These are phyloP conservation scores for Falco rusticolus DNA, from an alignment of 2,797 vertebrate genomes.

Conservation along the genomic window DNA sequence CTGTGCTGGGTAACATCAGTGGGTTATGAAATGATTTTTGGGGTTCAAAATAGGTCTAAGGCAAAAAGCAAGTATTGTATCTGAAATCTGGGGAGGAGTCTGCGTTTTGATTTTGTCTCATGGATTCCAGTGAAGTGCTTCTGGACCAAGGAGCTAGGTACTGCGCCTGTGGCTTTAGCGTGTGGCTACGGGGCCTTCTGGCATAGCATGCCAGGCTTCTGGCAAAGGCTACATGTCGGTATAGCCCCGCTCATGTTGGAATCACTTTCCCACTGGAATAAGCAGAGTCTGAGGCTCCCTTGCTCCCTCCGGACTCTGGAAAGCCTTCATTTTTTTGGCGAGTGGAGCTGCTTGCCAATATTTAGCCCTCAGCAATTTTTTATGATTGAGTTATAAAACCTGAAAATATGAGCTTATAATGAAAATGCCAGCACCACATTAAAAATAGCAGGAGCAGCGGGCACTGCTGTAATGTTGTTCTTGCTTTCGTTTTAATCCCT, in stretches of 20 bases:
- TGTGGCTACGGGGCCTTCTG: background rate
- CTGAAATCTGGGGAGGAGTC: background rate
- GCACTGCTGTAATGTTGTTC: background rate
- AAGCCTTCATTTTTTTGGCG: conserved; percentile 7
- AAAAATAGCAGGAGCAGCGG: background rate
- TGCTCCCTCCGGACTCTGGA: background rate
- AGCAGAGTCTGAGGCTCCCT: background rate
- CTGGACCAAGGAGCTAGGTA: background rate
- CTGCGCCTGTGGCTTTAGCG: background rate
- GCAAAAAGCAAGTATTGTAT: background rate
- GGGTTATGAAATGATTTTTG: background rate
- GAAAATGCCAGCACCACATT: background rate
- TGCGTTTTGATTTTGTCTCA: background rate
- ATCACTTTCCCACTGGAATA: background rate
- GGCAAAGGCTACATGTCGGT: background rate
- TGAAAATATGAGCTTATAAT: background rate
- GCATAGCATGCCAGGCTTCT: background rate
- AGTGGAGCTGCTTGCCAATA: background rate
- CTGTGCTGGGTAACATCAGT: background rate
- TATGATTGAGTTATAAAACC: conserved; percentile 5
- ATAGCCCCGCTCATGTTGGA: background rate
- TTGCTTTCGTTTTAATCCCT: background rate
- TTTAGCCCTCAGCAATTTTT: conserved; percentile 26
- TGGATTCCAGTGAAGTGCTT: background rate
- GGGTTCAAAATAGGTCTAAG: background rate